Conservation (phyloP, 2,113 vertebrate species). For the Rhineura floridana region DNA sequence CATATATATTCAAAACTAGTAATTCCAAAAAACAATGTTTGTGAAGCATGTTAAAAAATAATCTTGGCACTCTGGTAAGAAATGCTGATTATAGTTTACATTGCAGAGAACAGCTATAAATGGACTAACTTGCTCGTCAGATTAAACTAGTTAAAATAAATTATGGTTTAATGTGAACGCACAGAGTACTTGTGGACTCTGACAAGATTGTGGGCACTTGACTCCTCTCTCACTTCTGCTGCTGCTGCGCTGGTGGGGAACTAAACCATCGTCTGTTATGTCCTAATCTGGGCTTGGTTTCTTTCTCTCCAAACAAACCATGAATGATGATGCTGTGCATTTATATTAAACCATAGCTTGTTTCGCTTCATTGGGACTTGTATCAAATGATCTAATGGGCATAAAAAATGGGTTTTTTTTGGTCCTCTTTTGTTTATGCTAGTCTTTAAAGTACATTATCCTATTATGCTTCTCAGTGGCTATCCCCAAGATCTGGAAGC, state of each 20-base stretch:
- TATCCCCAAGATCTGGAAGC: neutral
- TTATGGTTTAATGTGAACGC: too few relatives aligned
- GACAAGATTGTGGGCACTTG: too few relatives aligned
- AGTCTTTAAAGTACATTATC: neutral
- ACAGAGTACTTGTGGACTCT: too few relatives aligned
- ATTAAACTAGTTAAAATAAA: too few relatives aligned
- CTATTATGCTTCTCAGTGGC: neutral
- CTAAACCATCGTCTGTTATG: too few relatives aligned
- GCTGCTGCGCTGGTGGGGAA: too few relatives aligned
- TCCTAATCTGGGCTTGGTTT: too few relatives aligned
- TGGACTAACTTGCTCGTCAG: too few relatives aligned
- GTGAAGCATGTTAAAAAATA: neutral
- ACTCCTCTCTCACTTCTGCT: too few relatives aligned
- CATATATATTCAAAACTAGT: neutral
- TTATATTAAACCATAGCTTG: too few relatives aligned
- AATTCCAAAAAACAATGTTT: neutral
- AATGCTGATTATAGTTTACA: neutral
- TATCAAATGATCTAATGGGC: neutral
- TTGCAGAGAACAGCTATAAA: neutral
- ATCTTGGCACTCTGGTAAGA: neutral
- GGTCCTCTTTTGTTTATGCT: neutral
- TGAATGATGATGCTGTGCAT: too few relatives aligned
- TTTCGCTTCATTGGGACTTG: neutral
- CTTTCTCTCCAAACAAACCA: too few relatives aligned
- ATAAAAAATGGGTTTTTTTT: neutral